Base-by-base conservation (phyloP, 1,140 invertebrate species). In the Neotoxoptera formosana region DNA sequence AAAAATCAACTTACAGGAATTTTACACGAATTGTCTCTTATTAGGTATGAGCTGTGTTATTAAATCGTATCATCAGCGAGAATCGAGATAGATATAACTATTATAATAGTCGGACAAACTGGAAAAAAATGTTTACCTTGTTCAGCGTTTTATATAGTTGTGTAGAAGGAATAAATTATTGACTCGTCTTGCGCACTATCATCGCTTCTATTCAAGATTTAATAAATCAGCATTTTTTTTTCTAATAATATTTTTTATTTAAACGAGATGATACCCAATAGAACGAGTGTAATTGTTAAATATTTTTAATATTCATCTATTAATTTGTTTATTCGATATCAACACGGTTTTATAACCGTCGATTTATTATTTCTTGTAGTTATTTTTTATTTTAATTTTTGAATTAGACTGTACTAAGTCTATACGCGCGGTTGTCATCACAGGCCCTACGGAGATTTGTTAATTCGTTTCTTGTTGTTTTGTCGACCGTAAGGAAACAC, bases 241-340 rank as follows among this genome's bases (percentile, higher is more conserved):
- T 7, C n/a, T 34, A 17, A 76, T 34, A 17, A 76, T 76, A 34
- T n/a, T 76, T 30, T 76, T n/a, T 76, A n/a, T 17, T 17, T 76
- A 76, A 76, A 76, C 17, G n/a, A 76, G 60, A 76, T 34, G n/a
- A 76, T 76, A 76, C 30, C 60, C n/a, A 17, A n/a, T n/a, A 76
- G n/a, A 76, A 76, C n/a, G 60, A 76, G n/a, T 76, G n/a, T 76
- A 76, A 76, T 76, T 76, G 60, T 76, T 76, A 76, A 76, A 76
- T 17, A n/a, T 17, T 76, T 76, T 76, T 76, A 17, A 20, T n/a
- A 76, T 76, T 76, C 60, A n/a, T 17, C 60, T 76, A 17, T n/a
- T 76, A 14, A n/a, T 76, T n/a, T 76, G 11, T 76, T 76, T 76
- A 76, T 34, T n/a, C 30, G 4, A 76, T 76, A 76, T 17, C n/a